Percentiles rank a stretch among this genome's conserved stretches.
These are phyloP conservation scores for Ooceraea biroi DNA, from an alignment of 1,140 invertebrate species.

Conservation along the genomic window DNA sequence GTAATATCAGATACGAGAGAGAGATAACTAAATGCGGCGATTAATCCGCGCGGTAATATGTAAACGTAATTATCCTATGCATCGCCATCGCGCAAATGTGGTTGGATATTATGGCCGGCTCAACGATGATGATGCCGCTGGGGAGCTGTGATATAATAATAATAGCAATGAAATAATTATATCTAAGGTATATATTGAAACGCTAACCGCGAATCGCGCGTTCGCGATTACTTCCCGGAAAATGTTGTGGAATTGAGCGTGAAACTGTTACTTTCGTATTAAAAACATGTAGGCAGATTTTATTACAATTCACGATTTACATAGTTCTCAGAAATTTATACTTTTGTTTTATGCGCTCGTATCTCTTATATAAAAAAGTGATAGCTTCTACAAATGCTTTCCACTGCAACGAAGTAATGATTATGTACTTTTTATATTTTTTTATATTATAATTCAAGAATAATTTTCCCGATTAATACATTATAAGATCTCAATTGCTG, in stretches of 20 bases:
- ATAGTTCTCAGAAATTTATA: neutral
- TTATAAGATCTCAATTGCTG: neutral
- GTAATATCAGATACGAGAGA: constrained; percentile 24
- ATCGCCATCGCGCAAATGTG: neutral
- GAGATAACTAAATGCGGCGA: constrained; percentile 40
- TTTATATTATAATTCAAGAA: too few relatives aligned
- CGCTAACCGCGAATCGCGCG: neutral
- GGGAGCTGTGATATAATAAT: neutral
- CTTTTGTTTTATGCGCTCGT: neutral
- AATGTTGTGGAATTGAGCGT: constrained; percentile 1
- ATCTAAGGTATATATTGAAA: neutral
- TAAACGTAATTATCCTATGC: constrained; percentile 22
- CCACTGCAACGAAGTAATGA: too few relatives aligned
- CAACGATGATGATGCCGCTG: neutral
- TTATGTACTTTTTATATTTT: too few relatives aligned
- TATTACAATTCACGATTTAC: neutral
- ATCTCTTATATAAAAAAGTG: neutral
- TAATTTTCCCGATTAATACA: neutral
- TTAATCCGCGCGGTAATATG: constrained; percentile 29
- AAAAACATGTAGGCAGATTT: neutral
- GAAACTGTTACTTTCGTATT: neutral
- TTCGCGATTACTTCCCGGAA: neutral
- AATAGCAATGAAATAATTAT: neutral
- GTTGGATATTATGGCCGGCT: neutral
- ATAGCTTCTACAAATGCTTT: too few relatives aligned